phyloP scores from a whole-genome alignment of 2,888 invertebrate genomes.

The Tanytarsus gracilentus region DNA sequence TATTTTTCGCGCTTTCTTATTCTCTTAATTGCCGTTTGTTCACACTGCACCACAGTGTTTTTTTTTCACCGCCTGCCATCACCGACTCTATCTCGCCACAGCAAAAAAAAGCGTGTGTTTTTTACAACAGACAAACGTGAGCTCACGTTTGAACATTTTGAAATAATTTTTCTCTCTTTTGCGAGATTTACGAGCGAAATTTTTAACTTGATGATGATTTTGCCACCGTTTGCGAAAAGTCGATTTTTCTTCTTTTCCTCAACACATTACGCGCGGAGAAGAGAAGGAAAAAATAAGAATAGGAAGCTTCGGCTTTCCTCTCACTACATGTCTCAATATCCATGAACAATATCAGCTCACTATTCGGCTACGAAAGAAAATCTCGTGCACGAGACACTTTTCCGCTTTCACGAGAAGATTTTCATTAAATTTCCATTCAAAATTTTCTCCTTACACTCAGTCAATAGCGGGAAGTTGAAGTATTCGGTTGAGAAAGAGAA shows the following conservation, averaged over 20 bases:
- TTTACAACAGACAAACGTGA: slow-evolving; percentile 12
- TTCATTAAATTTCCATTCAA: slow-evolving; percentile 28
- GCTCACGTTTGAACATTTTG: no score
- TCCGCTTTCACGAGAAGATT: slow-evolving; percentile 15
- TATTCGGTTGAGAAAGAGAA: not conserved
- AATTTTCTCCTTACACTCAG: slow-evolving; percentile 14
- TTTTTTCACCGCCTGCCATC: not conserved
- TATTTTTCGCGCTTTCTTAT: not conserved
- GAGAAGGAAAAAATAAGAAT: not conserved
- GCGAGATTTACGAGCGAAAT: not conserved
- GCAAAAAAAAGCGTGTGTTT: not conserved
- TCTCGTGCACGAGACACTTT: slow-evolving; percentile 3
- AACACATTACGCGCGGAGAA: not conserved
- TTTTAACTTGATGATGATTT: not conserved
- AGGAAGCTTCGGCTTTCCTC: not conserved
- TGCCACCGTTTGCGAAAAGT: slow-evolving; percentile 7
- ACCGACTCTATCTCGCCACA: not conserved
- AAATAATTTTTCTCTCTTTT: no score
- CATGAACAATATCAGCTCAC: slow-evolving; percentile 6
- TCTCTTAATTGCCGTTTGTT: slow-evolving; percentile 12
- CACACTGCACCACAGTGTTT: slow-evolving; percentile 28
- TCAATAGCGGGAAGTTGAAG: slow-evolving; percentile 22
- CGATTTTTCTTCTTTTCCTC: not conserved
- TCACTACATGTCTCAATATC: not conserved
- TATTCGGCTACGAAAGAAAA: slow-evolving; percentile 1